phyloP scores from a whole-genome alignment of 2,888 invertebrate species.

The Tholera decimalis region DNA sequence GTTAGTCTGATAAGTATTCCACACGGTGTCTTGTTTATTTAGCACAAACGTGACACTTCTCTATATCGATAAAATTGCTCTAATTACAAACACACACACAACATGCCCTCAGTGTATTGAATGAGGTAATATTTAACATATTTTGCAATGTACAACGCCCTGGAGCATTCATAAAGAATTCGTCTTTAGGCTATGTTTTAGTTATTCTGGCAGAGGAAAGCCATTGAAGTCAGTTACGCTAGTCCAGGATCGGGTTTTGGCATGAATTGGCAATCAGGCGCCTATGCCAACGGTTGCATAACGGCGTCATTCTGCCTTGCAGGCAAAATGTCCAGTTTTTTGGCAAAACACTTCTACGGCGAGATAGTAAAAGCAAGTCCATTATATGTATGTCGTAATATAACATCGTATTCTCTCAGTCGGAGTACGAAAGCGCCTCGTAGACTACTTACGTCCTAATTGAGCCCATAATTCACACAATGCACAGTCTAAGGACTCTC shows the following conservation, averaged over 20 bases:
- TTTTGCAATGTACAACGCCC: slow-evolving; percentile 16
- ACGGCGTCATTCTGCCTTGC: background rate
- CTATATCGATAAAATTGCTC: slow-evolving; percentile 8
- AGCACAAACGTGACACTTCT: slow-evolving; percentile 21
- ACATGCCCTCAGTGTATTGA: slow-evolving; percentile 2
- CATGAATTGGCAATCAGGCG: slow-evolving; percentile 10
- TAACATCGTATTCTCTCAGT: slow-evolving; percentile 1
- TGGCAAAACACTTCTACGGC: background rate
- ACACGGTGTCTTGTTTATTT: slow-evolving; percentile 19
- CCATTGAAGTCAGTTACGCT: background rate
- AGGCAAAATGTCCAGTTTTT: background rate
- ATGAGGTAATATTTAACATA: slow-evolving; percentile 26
- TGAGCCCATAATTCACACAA: slow-evolving; percentile 54
- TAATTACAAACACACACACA: slow-evolving; percentile 4
- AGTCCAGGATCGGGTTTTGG: slow-evolving; percentile 27
- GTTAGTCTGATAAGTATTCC: slow-evolving; percentile 11
- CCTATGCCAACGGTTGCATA: slow-evolving; percentile 18
- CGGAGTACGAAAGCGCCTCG: slow-evolving; percentile 7
- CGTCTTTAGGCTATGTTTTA: background rate
- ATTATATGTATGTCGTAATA: background rate
- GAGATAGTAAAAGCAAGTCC: background rate
- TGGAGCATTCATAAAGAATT: slow-evolving; percentile 6
- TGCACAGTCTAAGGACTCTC: slow-evolving; percentile 55
- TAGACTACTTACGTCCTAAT: slow-evolving; percentile 47
- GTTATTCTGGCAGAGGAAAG: slow-evolving; percentile 20